Base-by-base conservation (phyloP, 2,888 invertebrate species). In the Belgica antarctica region DNA sequence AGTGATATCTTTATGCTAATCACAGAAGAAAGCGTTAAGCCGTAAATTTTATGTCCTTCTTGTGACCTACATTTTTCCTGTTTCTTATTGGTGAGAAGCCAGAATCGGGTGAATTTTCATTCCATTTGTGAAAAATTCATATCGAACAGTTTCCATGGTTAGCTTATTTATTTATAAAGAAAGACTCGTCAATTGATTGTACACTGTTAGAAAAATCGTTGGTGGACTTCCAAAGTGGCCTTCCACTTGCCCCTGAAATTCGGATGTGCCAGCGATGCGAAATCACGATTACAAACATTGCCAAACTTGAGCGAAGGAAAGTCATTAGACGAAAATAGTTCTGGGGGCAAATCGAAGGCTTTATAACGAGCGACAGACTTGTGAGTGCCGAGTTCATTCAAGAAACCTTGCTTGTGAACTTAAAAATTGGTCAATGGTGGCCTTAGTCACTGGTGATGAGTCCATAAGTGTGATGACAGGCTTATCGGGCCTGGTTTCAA, bases 91-190 rank as follows among this genome's bases (percentile, higher is more conserved):
- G 15, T 15, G 41, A 12, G 41, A 41, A 15, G n/a, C n/a, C n/a
- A n/a, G n/a, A 41, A 41, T 41, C 15, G n/a, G 41, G 41, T 41
- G 41, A 41, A 41, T 41, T 41, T n/a, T 41, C n/a, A 41, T 41
- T 41, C 15, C 41, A 15, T 41, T 41, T 10, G 41, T 41, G 41
- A 41, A 41, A n/a, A 41, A n/a, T 31, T 41, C 41, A 12, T n/a
- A 15, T 15, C 2, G 41, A 41, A n/a, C n/a, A 15, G 41, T 41
- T 41, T 41, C 41, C 41, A 41, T 41, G 41, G 41, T 2, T 41
- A n/a, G n/a, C n/a, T n/a, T n/a, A 15, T 41, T 15, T 41, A 41
- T 41, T 41, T 41, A 41, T 41, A 41, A 41, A 41, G n/a, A n/a
- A n/a, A n/a, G 15, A n/a, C 15, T 41, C 41, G n/a, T 15, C n/a